phyloP scores from a whole-genome alignment of 1,140 invertebrate species.

The Oryctes rhinoceros region DNA sequence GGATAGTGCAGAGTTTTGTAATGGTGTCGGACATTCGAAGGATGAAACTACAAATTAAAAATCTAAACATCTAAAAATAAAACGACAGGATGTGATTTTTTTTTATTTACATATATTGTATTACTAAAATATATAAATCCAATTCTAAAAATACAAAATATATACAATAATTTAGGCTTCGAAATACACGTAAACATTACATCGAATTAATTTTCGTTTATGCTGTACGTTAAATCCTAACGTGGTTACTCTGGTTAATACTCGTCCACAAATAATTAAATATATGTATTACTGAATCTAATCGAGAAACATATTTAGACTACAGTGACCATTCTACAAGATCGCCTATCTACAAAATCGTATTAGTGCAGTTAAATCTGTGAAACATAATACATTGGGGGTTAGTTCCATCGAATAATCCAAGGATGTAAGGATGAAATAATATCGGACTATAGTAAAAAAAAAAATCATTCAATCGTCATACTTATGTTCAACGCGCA shows the following conservation, averaged over 20 bases:
- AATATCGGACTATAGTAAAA: neutral
- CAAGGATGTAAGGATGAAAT: neutral
- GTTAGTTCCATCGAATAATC: constrained; percentile 14
- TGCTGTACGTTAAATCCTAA: too few relatives aligned
- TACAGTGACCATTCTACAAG: neutral
- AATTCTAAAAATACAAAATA: constrained; percentile 38
- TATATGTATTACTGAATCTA: neutral
- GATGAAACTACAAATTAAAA: constrained; percentile 12
- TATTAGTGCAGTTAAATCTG: neutral
- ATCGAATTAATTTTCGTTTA: constrained; percentile 5
- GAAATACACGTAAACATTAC: constrained; percentile 6
- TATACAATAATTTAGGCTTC: constrained; percentile 9
- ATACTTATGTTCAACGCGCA: neutral
- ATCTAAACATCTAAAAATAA: constrained; percentile 27
- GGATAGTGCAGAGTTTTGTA: neutral
- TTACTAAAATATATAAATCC: constrained; percentile 41
- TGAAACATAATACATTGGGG: neutral
- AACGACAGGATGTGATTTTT: constrained; percentile 13
- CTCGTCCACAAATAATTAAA: neutral
- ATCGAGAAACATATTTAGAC: neutral
- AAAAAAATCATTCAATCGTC: neutral
- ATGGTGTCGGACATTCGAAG: neutral
- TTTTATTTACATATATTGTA: constrained; percentile 19
- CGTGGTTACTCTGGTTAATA: constrained; percentile 28
- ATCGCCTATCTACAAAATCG: neutral